Evolutionary conservation across 2,113 vertebrate genomes (phyloP).

Genomic region (Phalacrocorax aristotelis): DNA sequence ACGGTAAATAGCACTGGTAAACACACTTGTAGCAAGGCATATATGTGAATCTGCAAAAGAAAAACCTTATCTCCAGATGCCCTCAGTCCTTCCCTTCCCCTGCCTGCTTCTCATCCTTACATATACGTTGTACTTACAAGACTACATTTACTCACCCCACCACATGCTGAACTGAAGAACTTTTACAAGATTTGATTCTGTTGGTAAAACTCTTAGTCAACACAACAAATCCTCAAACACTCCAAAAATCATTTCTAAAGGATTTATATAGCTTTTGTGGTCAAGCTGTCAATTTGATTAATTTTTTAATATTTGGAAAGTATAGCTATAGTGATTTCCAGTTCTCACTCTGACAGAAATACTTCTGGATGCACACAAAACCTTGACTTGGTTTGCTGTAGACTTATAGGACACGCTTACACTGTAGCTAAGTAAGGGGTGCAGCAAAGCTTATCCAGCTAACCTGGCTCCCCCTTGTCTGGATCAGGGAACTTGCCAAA

Average conservation of each 20-base stretch:
- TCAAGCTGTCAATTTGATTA: not conserved
- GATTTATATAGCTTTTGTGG: not conserved
- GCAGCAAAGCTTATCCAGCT: not conserved
- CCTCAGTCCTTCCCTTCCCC: not conserved
- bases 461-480: not conserved
- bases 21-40: not conserved
- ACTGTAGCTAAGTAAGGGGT: not conserved
- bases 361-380: not conserved
- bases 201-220: not conserved
- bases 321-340: not conserved
- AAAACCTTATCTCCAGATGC: not conserved
- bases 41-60: not conserved
- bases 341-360: not conserved
- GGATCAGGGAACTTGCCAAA: not conserved
- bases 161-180: not conserved
- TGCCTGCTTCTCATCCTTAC: not conserved
- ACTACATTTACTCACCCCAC: not conserved
- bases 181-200: not conserved
- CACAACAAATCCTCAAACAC: not conserved
- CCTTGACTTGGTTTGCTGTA: not conserved
- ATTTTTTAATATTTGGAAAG: not conserved
- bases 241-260: not conserved
- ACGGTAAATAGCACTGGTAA: not conserved
- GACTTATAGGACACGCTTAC: not conserved
- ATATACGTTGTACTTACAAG: not conserved